Percentiles rank a stretch among this genome's conserved stretches.
Evolutionary conservation across 2,113 vertebrate genomes (phyloP).

Genomic region (Pagrus major): DNA sequence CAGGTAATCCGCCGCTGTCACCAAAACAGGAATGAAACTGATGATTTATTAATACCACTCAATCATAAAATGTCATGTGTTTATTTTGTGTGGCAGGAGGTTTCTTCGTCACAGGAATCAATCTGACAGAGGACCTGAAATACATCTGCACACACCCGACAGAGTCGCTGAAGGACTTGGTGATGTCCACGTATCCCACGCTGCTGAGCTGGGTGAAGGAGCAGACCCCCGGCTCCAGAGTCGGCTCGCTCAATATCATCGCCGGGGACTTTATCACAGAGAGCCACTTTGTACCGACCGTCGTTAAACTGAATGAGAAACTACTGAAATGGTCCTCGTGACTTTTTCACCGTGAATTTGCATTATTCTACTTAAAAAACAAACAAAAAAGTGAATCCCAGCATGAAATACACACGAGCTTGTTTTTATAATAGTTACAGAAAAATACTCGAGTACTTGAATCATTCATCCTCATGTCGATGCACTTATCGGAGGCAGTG

Average conservation of each 20-base stretch:
- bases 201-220: slow-evolving; percentile 82
- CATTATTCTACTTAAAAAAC: neutral
- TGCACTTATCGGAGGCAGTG: slow-evolving; percentile 32
- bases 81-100: slow-evolving; percentile 71
- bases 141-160: slow-evolving; percentile 86
- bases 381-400: slow-evolving; percentile 25
- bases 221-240: slow-evolving; percentile 77
- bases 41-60: neutral
- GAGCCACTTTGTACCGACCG: slow-evolving; percentile 77
- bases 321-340: slow-evolving; percentile 72
- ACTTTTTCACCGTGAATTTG: slow-evolving; percentile 23
- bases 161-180: slow-evolving; percentile 86
- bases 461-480: slow-evolving; percentile 46
- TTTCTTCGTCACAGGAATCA: slow-evolving; percentile 87
- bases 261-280: slow-evolving; percentile 86
- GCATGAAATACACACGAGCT: slow-evolving; percentile 63
- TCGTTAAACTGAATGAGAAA: slow-evolving; percentile 83
- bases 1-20: slow-evolving; percentile 69
- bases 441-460: slow-evolving; percentile 58
- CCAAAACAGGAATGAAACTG: no score
- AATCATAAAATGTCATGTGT: neutral
- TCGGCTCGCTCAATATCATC: slow-evolving; percentile 83
- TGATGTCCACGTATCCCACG: slow-evolving; percentile 81
- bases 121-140: slow-evolving; percentile 85
- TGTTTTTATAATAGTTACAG: slow-evolving; percentile 37